These are phyloP conservation scores for Aphelinus atriplicis DNA, from an alignment of 1,140 invertebrate species.

Conservation along the genomic window DNA sequence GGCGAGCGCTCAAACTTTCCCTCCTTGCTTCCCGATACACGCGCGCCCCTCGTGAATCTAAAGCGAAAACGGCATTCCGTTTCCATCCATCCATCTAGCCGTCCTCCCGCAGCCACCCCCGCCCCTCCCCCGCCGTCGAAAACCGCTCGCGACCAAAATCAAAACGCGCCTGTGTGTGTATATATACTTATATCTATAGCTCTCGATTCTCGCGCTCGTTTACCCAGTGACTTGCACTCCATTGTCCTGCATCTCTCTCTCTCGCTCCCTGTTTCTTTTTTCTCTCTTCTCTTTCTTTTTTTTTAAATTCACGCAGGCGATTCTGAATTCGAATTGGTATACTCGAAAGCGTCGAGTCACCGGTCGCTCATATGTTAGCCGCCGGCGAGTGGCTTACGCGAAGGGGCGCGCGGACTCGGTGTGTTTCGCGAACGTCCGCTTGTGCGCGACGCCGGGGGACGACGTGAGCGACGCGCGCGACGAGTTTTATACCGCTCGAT, in stretches of 20 bases:
- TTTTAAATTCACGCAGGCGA: conserved; percentile 54
- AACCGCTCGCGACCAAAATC: conserved; percentile 49
- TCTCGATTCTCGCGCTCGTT: conserved; percentile 62
- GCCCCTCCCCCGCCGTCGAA: conserved; percentile 18
- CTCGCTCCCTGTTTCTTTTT: conserved; percentile 34
- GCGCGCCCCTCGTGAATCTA: conserved; percentile 16
- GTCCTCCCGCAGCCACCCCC: conserved; percentile 18
- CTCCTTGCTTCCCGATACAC: conserved; percentile 3
- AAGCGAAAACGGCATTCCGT: conserved; percentile 40
- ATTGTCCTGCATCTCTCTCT: conserved; percentile 55
- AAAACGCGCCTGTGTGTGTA: conserved; percentile 52
- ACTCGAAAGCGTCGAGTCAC: conserved; percentile 63
- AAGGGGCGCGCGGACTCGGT: too few species aligned
- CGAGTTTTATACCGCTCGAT: background rate
- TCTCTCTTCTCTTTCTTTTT: conserved; percentile 39
- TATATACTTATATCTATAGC: too few species aligned
- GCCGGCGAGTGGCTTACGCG: conserved; percentile 26
- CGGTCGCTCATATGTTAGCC: conserved; percentile 64
- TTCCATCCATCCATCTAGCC: conserved; percentile 36
- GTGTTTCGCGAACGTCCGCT: too few species aligned
- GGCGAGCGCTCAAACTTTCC: conserved; percentile 24
- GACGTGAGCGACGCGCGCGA: background rate
- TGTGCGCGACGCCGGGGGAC: too few species aligned
- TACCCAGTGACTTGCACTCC: conserved; percentile 67
- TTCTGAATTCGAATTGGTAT: conserved; percentile 61